Base-by-base conservation (phyloP, 2,888 invertebrate genomes). In the Osedax frankpressi region DNA sequence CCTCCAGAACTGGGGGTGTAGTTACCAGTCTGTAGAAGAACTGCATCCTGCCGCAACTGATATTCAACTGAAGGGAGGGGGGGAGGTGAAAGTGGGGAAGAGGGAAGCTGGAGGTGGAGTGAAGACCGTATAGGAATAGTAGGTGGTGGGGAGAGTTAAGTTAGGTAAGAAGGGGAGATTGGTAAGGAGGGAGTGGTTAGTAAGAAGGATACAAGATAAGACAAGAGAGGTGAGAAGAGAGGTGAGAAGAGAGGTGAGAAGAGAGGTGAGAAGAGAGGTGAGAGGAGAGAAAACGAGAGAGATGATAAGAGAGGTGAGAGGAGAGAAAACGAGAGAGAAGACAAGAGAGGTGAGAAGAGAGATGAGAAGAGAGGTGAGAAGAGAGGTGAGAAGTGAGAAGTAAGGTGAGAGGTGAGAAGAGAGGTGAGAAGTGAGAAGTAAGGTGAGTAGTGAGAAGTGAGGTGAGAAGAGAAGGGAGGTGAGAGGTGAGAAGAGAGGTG, bases 21-120 rank as follows among this genome's bases (percentile, higher is more conserved):
- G 79, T 84, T 85, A 14, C 90, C 91, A 0, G 89, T 89, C 77
- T 87, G 86, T 63, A 91, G 84, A 74, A 91, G 86, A 81, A 89
- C 89, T 0, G 92, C 90, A 74, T 90, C 90, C 84, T 92, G 91
- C 2, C 91, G 91, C 82, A 89, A 88, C 28, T 87, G 86, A 82
- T 90, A 92, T 80, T 92, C 90, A 79, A 92, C 92, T 92, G 86
- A 14, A 62, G 60, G n/a, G 26, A 11, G 26, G n/a, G 24, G 65
- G 6, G 65, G 26, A 6, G 65, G 6, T 65, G 65, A 24, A 24
- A 11, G 25, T 25, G 24, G 65, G 6, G 6, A n/a, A 24, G 65
- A 25, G 3, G 26, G 26, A 19, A 19, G 14, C 14, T 14, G 59
- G 19, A 14, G 19, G 19, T 19, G 14, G 19, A 44, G 44, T 44